Evolutionary conservation across 1,140 invertebrate genomes (phyloP).

Genomic region (Apis dorsata): DNA sequence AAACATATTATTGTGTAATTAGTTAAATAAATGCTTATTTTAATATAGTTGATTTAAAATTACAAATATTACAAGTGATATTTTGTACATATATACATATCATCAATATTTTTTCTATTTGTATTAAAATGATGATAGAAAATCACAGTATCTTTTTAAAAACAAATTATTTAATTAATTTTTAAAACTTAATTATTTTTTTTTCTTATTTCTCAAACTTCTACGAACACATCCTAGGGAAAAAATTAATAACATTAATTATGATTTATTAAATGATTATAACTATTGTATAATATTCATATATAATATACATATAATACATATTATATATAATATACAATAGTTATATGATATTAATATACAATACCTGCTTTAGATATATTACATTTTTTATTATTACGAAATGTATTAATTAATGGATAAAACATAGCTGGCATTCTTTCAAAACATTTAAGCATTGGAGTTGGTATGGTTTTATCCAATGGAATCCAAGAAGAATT

Average conservation of each 20-base stretch:
- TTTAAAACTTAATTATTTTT: background rate
- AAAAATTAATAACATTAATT: background rate
- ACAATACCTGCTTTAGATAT: background rate
- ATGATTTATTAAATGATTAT: background rate
- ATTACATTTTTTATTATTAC: background rate
- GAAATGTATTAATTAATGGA: background rate
- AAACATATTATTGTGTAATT: too few species aligned
- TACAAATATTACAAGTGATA: too few species aligned
- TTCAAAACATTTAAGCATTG: slow-evolving; percentile 47
- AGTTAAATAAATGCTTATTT: too few species aligned
- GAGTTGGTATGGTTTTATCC: slow-evolving; percentile 63
- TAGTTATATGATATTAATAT: too few species aligned
- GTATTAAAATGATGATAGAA: too few species aligned
- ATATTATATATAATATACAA: too few species aligned
- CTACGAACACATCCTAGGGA: slow-evolving; percentile 37
- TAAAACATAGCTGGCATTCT: slow-evolving; percentile 69
- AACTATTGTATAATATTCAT: background rate
- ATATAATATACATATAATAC: background rate
- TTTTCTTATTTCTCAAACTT: slow-evolving; percentile 39
- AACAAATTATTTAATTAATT: too few species aligned
- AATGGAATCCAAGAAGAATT: slow-evolving; percentile 64
- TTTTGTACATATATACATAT: too few species aligned
- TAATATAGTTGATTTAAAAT: too few species aligned
- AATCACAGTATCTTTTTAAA: too few species aligned
- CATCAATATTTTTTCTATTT: too few species aligned